Conservation (phyloP, 2,113 vertebrate genomes). For the Strigops habroptila region DNA sequence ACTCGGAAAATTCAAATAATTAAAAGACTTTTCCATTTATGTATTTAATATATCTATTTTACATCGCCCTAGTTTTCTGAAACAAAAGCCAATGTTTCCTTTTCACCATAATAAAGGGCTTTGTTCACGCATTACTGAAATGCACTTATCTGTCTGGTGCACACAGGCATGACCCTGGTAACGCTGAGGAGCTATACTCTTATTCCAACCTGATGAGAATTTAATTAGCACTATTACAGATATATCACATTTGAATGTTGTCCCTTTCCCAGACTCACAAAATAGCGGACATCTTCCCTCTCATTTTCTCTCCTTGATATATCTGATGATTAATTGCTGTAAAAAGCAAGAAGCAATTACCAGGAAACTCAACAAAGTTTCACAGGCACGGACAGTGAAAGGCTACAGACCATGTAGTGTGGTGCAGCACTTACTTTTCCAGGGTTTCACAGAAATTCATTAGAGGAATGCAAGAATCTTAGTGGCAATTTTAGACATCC, state of each 20-base stretch:
- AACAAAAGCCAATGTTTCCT: not conserved
- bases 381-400: not conserved
- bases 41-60: not conserved
- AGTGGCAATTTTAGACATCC: not conserved
- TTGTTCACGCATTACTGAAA: not conserved
- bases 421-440: not conserved
- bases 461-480: not conserved
- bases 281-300: not conserved
- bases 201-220: not conserved
- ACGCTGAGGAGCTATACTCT: not conserved
- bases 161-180: not conserved
- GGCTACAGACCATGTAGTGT: not conserved
- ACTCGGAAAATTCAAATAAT: not conserved
- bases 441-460: not conserved
- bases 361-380: not conserved
- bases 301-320: not conserved
- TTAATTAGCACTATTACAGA: not conserved
- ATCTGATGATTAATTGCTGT: not conserved
- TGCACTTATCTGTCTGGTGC: not conserved
- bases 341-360: not conserved
- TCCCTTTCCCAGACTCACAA: not conserved
- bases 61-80: not conserved
- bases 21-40: not conserved
- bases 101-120: not conserved
- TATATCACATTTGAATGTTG: not conserved